Evolutionary conservation across 1,140 invertebrate genomes (phyloP).

Genomic region (Potamilus streckersoni): DNA sequence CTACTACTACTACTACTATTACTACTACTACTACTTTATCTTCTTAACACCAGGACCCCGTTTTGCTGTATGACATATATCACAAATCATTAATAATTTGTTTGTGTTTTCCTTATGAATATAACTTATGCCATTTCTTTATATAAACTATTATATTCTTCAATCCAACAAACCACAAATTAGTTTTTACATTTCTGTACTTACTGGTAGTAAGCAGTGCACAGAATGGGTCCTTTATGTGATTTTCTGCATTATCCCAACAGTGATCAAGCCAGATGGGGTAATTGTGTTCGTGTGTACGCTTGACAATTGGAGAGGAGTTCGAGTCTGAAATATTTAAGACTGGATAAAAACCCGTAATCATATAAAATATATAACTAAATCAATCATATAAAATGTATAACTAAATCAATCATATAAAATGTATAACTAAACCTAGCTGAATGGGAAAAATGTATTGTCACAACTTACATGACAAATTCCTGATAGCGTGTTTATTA

Average conservation of each 20-base stretch:
- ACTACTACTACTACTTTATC: no score
- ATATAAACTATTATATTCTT: no score
- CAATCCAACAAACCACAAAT: neutral
- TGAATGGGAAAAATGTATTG: neutral
- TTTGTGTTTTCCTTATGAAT: no score
- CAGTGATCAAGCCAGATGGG: slow-evolving; percentile 23
- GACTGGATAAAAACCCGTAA: neutral
- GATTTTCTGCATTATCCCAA: slow-evolving; percentile 17
- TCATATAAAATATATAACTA: no score
- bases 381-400: no score
- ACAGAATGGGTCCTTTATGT: slow-evolving; percentile 19
- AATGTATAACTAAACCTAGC: neutral
- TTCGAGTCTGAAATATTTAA: slow-evolving; percentile 4
- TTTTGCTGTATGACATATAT: no score
- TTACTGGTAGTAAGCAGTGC: slow-evolving; percentile 25
- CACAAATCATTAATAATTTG: no score
- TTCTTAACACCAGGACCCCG: no score
- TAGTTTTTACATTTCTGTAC: neutral
- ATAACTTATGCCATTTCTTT: no score
- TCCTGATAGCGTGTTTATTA: neutral
- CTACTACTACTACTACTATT: no score
- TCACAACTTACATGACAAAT: neutral
- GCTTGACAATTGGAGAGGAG: slow-evolving; percentile 3
- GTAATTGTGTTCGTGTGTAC: slow-evolving; percentile 12
- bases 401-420: neutral